These are phyloP conservation scores for Maylandia zebra DNA, from an alignment of 2,113 vertebrate species.

Conservation along the genomic window DNA sequence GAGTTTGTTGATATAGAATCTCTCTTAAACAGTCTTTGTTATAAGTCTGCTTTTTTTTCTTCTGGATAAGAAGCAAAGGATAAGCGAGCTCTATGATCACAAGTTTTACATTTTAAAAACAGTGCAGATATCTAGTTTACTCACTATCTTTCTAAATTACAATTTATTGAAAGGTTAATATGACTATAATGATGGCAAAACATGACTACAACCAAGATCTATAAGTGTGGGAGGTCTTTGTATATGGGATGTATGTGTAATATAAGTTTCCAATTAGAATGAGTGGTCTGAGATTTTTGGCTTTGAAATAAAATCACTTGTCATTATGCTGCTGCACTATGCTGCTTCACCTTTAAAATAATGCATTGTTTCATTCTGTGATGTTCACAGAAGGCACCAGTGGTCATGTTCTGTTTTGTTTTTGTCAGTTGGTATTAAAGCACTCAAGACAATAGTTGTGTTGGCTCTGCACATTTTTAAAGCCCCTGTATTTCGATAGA, in stretches of 20 bases:
- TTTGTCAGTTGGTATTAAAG: neutral
- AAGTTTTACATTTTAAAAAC: neutral
- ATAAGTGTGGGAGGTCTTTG: neutral
- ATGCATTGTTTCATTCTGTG: neutral
- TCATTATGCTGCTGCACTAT: neutral
- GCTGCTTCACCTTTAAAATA: neutral
- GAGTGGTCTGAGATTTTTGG: neutral
- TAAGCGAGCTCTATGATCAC: neutral
- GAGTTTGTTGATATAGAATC: neutral
- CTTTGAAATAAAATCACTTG: neutral
- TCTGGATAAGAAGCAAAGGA: neutral
- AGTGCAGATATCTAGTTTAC: neutral
- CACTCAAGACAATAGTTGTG: neutral
- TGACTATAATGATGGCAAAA: neutral
- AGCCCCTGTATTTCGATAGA: conserved; percentile 17
- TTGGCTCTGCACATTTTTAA: neutral
- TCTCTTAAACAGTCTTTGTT: neutral
- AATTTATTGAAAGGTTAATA: neutral
- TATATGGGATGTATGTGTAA: neutral
- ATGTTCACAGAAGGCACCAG: neutral
- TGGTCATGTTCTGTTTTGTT: neutral
- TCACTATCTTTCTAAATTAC: neutral
- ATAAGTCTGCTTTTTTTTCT: neutral
- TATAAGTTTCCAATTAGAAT: neutral
- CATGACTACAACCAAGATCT: neutral